These are phyloP conservation scores for Odontomyia ornata DNA, from an alignment of 2,888 invertebrate genomes.

Conservation along the genomic window DNA sequence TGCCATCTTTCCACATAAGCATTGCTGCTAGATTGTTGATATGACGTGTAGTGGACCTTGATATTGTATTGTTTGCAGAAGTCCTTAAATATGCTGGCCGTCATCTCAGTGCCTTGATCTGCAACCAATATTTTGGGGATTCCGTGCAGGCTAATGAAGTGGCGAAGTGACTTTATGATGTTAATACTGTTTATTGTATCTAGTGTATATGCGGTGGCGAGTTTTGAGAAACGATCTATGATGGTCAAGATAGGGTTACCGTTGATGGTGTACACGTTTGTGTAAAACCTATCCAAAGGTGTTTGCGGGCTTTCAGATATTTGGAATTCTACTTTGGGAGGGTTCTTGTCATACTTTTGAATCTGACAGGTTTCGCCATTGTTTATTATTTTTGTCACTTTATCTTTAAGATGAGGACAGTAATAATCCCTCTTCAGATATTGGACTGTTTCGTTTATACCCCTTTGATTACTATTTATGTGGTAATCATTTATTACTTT, in stretches of 20 bases:
- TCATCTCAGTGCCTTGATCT: constrained; percentile 13
- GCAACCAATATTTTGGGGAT: not conserved
- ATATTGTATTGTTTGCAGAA: constrained; percentile 30
- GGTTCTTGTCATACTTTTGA: constrained; percentile 15
- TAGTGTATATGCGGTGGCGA: constrained; percentile 18
- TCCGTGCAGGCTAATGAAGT: constrained; percentile 22
- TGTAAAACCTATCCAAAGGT: constrained; percentile 47
- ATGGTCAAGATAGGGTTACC: no score
- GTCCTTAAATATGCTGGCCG: constrained; percentile 1
- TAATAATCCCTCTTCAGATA: no score
- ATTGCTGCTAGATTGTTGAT: constrained; percentile 14
- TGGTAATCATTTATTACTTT: not conserved
- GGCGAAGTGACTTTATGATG: not conserved
- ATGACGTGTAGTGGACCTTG: not conserved
- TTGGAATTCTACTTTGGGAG: constrained; percentile 13
- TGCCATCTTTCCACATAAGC: not conserved
- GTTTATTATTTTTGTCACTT: not conserved
- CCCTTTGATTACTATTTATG: not conserved
- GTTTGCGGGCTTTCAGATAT: not conserved
- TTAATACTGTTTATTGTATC: not conserved
- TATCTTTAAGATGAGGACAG: not conserved
- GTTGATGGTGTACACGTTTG: constrained; percentile 28
- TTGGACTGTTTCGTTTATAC: not conserved
- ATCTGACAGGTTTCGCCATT: not conserved
- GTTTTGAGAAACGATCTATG: constrained; percentile 8